Evolutionary conservation across 2,888 invertebrate genomes (phyloP).

Genomic region (Lissocephala sabroskyi): DNA sequence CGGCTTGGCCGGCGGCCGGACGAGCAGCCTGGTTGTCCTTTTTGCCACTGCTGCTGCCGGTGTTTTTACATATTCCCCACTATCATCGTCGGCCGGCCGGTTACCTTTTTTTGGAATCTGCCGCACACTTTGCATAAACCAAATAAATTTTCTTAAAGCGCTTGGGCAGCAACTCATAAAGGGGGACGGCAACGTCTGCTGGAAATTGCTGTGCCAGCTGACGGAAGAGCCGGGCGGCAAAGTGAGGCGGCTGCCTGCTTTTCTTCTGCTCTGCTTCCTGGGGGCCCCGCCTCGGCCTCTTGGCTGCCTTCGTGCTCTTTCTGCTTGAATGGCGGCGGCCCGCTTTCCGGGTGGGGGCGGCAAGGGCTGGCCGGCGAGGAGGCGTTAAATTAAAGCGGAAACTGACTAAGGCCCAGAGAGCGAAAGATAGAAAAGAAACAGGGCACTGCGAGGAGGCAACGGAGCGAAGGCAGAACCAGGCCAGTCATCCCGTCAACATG

Average conservation of each 20-base stretch:
- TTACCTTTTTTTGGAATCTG: too few relatives aligned
- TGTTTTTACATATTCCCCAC: conserved; percentile 25
- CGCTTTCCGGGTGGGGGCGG: too few relatives aligned
- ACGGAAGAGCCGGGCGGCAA: conserved; percentile 10
- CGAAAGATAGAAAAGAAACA: background rate
- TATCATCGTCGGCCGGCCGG: conserved; percentile 4
- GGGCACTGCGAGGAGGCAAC: background rate
- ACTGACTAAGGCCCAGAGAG: conserved; percentile 36
- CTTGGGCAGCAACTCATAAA: conserved; percentile 30
- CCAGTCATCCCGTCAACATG: conserved; percentile 29
- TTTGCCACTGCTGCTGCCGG: conserved; percentile 42
- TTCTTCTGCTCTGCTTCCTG: background rate
- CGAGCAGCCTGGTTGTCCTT: conserved; percentile 42
- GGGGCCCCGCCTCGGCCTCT: too few relatives aligned
- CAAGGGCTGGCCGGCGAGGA: conserved; percentile 33
- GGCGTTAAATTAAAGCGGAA: conserved; percentile 62
- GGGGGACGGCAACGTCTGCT: conserved; percentile 41
- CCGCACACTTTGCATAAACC: conserved; percentile 54
- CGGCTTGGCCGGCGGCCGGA: conserved; percentile 5
- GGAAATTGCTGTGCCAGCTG: conserved; percentile 50
- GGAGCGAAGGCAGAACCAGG: background rate
- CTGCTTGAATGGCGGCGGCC: too few relatives aligned
- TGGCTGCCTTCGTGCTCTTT: too few relatives aligned
- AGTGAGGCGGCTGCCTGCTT: conserved; percentile 10
- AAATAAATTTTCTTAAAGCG: conserved; percentile 46